These are phyloP conservation scores for Palloptera scutellata DNA, from an alignment of 2,888 invertebrate genomes.

Conservation along the genomic window DNA sequence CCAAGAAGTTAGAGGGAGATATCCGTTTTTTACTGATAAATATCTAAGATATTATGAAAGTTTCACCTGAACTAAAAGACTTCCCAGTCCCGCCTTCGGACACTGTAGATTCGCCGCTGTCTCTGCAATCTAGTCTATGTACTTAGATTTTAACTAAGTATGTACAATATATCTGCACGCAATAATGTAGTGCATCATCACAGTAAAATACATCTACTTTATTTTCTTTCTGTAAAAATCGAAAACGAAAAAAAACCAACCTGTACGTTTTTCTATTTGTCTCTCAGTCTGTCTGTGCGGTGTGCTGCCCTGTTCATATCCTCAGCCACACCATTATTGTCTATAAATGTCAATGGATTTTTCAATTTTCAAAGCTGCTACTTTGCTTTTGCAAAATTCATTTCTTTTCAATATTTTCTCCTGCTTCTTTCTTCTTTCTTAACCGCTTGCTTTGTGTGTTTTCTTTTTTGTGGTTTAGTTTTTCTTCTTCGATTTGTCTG, in stretches of 20 bases:
- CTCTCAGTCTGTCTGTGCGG: not conserved
- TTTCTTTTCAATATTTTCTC: constrained; percentile 1
- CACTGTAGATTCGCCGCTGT: too few species aligned
- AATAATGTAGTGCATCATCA: too few species aligned
- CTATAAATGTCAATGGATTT: constrained; percentile 31
- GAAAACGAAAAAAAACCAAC: too few species aligned
- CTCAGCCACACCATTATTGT: constrained; percentile 26
- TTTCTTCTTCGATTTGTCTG: not conserved
- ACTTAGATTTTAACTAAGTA: too few species aligned
- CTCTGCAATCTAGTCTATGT: too few species aligned
- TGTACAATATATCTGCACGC: too few species aligned
- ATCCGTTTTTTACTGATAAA: too few species aligned
- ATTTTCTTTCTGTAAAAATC: constrained; percentile 1
- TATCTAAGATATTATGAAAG: too few species aligned
- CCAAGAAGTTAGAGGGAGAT: too few species aligned
- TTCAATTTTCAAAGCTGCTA: constrained; percentile 29
- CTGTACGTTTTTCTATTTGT: not conserved
- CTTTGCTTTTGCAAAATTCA: constrained; percentile 9
- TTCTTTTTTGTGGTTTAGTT: not conserved
- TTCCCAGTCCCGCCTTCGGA: too few species aligned
- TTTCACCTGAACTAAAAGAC: too few species aligned
- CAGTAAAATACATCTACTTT: not conserved
- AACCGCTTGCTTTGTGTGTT: not conserved
- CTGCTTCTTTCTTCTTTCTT: not conserved
- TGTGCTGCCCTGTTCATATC: not conserved